Conservation (phyloP, 2,113 vertebrate genomes). For the Actinemys pallida region DNA sequence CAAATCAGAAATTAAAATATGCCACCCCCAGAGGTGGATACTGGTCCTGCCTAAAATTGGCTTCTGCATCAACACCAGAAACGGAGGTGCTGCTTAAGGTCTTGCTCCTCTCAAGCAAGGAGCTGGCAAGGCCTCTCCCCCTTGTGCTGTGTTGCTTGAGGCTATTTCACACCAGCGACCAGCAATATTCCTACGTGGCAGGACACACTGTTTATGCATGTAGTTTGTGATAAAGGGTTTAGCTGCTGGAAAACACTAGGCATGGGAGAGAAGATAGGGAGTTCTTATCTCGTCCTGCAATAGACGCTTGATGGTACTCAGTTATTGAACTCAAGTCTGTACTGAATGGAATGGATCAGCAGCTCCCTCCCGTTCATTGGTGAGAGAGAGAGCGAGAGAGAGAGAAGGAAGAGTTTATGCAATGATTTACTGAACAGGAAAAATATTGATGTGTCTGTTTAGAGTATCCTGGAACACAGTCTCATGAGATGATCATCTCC, state of each 20-base stretch:
- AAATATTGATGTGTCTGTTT: background rate
- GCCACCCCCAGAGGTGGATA: conserved; percentile 16
- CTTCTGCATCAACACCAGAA: conserved; percentile 27
- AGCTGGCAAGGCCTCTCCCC: background rate
- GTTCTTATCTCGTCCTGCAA: background rate
- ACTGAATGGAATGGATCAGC: background rate
- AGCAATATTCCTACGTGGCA: background rate
- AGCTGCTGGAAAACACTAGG: conserved; percentile 31
- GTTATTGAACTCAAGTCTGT: background rate
- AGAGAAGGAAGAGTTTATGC: background rate
- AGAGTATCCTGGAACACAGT: background rate
- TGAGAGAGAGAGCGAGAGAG: background rate
- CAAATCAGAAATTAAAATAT: conserved; percentile 29
- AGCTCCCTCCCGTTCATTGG: background rate
- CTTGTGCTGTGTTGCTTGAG: conserved; percentile 9
- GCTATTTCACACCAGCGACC: conserved; percentile 29
- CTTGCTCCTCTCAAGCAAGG: conserved; percentile 11
- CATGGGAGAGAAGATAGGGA: background rate
- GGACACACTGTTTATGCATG: background rate
- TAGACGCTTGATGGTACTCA: background rate
- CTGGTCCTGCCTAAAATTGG: conserved; percentile 6
- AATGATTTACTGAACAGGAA: background rate
- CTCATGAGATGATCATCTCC: background rate
- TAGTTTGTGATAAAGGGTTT: conserved; percentile 28
- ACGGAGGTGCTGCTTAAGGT: background rate